Evolutionary conservation across 2,113 vertebrate species (phyloP), one percentile per base, ranked within the genome.

Genomic region (Jaculus jaculus): DNA sequence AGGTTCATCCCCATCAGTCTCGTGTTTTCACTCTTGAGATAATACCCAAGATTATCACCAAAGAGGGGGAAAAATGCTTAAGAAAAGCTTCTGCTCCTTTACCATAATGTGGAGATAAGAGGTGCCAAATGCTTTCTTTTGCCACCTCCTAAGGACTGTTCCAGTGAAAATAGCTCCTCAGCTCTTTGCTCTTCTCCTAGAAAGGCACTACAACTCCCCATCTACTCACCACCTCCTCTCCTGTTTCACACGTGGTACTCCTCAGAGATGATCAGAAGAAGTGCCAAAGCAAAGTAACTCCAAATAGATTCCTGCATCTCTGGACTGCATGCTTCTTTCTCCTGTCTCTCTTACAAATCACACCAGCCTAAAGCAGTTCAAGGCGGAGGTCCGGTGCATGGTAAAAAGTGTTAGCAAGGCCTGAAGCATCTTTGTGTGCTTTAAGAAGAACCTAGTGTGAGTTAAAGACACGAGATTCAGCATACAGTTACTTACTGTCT

Each of bases 221-320:
- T 68, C 21, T 37, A 4, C 30, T 91, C 63, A n/a, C 17, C 73
- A 69, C 34, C 63, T 91, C 12, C 74, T 18, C 10, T 73, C 69
- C 42, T 63, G 30, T 54, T 42, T 95, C 93, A 78, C 47, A 81
- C 73, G 34, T 23, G 61, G 60, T 51, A 2, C 28, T 84, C 30
- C 65, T 95, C 39, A 63, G 20, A 84, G 47, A 83, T 34, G 47
- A 39, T 77, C 30, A 84, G 58, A 91, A 93, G n/a, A 81, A 42
- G 68, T 78, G 30, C n/a, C 73, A 74, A 95, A 84, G 63, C 54
- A 78, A 72, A 78, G 68, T 23, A 7, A 4, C 32, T 93, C 61
- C 65, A 74, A 37, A 28, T n/a, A 80, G 24, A n/a, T 72, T 58
- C 42, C 34, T 23, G 24, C 11, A 13, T 60, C 12, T 72, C 39